phyloP scores from a whole-genome alignment of 2,888 invertebrate genomes.

The Pterobdella sp. region DNA sequence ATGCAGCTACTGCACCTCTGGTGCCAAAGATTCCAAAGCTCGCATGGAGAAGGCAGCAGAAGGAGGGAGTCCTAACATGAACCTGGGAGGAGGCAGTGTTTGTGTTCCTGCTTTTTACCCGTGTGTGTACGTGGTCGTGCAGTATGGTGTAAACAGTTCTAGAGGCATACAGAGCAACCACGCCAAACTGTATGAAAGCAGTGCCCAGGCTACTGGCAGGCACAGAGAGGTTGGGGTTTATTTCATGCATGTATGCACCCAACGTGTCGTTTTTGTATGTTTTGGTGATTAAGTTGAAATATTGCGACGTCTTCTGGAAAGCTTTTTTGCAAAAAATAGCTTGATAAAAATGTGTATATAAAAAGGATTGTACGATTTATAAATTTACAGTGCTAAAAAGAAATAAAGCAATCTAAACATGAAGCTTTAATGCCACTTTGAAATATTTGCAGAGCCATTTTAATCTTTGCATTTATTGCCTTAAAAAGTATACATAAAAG shows the following conservation, averaged over 20 bases:
- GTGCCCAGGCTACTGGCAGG: conserved; percentile 37
- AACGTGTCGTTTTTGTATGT: not conserved
- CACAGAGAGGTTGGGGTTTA: conserved; percentile 33
- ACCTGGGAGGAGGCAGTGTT: conserved; percentile 34
- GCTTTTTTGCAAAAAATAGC: not conserved
- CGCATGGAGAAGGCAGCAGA: conserved; percentile 14
- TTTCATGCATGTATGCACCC: not conserved
- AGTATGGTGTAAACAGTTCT: conserved; percentile 22
- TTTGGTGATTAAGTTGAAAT: not conserved
- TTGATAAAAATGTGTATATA: not conserved
- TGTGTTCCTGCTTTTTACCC: conserved; percentile 35
- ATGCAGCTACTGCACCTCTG: conserved; percentile 36
- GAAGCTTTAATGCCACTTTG: too few species aligned
- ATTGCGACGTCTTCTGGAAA: too few species aligned
- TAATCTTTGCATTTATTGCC: too few species aligned
- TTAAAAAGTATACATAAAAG: too few species aligned
- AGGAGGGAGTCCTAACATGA: conserved; percentile 25
- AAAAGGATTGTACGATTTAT: too few species aligned
- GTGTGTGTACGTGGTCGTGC: conserved; percentile 35
- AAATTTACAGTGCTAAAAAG: too few species aligned
- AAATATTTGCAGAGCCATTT: too few species aligned
- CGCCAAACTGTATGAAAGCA: conserved; percentile 37
- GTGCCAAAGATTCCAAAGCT: conserved; percentile 31
- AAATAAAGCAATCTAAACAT: too few species aligned
- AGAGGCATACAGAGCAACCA: not conserved